These are phyloP conservation scores for Mus caroli DNA, from an alignment of 2,797 vertebrate genomes.

Conservation along the genomic window DNA sequence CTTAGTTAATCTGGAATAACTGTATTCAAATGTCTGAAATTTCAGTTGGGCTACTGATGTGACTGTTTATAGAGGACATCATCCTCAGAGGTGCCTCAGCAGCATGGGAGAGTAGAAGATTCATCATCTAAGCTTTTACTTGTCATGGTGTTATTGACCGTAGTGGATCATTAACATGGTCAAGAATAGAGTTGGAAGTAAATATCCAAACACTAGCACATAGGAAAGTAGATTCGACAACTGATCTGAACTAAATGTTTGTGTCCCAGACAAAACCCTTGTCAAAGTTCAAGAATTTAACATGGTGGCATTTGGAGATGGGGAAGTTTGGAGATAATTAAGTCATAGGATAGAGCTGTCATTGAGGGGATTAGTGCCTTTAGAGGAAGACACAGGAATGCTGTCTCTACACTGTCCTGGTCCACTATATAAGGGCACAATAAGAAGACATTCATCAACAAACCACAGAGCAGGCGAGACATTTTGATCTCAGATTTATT, in stretches of 20 bases:
- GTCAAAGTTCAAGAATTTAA: background rate
- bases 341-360: background rate
- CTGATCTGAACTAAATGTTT: background rate
- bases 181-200: background rate
- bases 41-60: background rate
- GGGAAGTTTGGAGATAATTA: background rate
- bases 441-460: background rate
- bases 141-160: background rate
- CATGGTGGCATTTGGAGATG: background rate
- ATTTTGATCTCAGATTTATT: background rate
- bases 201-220: background rate
- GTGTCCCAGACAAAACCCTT: background rate
- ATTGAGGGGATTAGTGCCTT: background rate
- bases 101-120: background rate
- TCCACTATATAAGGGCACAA: no score
- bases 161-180: background rate
- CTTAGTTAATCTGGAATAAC: background rate
- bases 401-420: background rate
- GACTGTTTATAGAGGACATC: background rate
- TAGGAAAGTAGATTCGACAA: background rate
- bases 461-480: background rate
- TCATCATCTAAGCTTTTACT: background rate
- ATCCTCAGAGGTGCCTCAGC: background rate
- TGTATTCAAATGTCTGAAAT: background rate
- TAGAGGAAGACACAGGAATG: background rate